Conservation (phyloP, 2,888 invertebrate species). For the Plemyria rubiginata region DNA sequence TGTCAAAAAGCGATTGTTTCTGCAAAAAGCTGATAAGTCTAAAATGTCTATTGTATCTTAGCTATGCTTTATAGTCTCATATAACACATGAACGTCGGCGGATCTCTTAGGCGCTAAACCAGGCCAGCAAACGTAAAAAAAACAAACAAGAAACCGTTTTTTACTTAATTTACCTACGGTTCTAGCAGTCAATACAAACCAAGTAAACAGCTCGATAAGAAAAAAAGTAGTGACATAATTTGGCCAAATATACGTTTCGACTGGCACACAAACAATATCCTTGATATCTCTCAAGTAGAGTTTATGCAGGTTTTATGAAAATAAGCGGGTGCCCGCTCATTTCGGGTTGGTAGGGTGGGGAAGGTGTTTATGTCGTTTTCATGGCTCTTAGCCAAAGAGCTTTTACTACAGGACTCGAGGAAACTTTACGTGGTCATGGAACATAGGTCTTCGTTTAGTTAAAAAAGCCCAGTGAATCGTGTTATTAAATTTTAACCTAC, state of each 20-base stretch:
- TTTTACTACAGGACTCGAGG: constrained; percentile 17
- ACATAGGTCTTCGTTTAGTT: too few species aligned
- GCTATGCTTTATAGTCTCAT: too few species aligned
- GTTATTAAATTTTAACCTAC: too few species aligned
- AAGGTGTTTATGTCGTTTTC: constrained; percentile 76
- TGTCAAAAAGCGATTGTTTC: too few species aligned
- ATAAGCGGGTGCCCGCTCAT: constrained; percentile 83
- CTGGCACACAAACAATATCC: constrained; percentile 61
- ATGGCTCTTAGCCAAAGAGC: constrained; percentile 59
- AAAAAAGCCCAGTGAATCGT: too few species aligned
- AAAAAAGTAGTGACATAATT: constrained; percentile 39
- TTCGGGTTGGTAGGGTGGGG: constrained; percentile 65
- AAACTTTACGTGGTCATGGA: neutral
- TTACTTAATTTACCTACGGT: too few species aligned
- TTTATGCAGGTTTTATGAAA: constrained; percentile 82
- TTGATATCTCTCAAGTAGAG: constrained; percentile 65
- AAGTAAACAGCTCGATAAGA: constrained; percentile 7
- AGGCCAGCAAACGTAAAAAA: too few species aligned
- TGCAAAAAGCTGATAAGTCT: too few species aligned
- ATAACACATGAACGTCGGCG: too few species aligned
- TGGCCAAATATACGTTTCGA: constrained; percentile 51
- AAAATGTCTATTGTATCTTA: too few species aligned
- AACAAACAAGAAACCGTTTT: too few species aligned
- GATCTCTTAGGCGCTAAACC: too few species aligned
- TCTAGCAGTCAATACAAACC: neutral